Base-by-base conservation (phyloP, 2,888 invertebrate species). In the Loripinus fragilis region DNA sequence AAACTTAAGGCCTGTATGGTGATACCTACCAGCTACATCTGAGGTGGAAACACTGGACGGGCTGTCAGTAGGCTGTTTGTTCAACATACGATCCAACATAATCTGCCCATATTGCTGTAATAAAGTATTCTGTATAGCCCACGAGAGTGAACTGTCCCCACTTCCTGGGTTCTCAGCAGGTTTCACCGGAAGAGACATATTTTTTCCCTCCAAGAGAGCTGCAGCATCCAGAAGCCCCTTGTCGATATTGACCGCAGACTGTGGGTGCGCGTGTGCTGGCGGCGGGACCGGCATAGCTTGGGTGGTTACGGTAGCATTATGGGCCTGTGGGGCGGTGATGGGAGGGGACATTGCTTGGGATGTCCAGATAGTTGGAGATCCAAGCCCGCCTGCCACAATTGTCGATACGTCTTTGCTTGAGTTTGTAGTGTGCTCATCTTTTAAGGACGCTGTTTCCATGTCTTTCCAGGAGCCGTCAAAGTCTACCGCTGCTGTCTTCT, bases 71-170 rank as follows among this genome's bases (percentile, higher is more conserved):
- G 72, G 45, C 28, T 74, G 78, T 35, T 81, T 84, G 55, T 60
- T 79, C 67, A 84, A 68, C 81, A 84, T 81, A 15, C 79, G 78
- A 66, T 84, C 84, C 65, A 84, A 52, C 81, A 84, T 81, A 25
- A 81, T 69, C 67, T 84, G 84, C 1, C 84, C 84, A 42, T 84
- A 84, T 45, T 81, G 84, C 68, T 84, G 84, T 30, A 84, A 48
- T 17, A 84, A 38, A 20, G 72, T 66, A 52, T 78, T 77, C 41
- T 81, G 76, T 50, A 74, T 50, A 17, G 81, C 79, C 84, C 84
- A 84, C 0, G 84, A 77, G 25, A 81, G 71, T 8, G 78, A 78
- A 60, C 71, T 69, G 20, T 70, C 67, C 30, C 48, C 69, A 20
- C 72, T 76, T 12, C 69, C n/a, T 1, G 52, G 42, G 41, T 71